Percentiles rank a stretch among this genome's conserved stretches.
These are phyloP conservation scores for Nansenia antarctica DNA, from an alignment of 2,113 vertebrate genomes.

Conservation along the genomic window DNA sequence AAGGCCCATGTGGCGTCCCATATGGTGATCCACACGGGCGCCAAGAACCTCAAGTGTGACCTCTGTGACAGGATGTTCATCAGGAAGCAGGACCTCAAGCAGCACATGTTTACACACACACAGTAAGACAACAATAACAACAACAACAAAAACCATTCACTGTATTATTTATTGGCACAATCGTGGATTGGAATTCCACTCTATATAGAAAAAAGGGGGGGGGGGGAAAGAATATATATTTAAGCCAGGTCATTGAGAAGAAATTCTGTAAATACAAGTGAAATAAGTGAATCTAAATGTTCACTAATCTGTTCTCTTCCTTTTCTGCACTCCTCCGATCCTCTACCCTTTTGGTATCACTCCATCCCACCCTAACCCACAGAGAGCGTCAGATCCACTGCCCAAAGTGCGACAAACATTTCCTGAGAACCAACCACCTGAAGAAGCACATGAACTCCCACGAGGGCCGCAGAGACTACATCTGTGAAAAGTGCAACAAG, in stretches of 20 bases:
- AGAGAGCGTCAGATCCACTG: slow-evolving; percentile 95
- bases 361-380: slow-evolving; percentile 20
- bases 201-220: not conserved
- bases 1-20: slow-evolving; percentile 95
- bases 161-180: too few species aligned
- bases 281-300: not conserved
- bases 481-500: slow-evolving; percentile 97
- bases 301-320: not conserved
- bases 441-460: slow-evolving; percentile 99
- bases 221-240: not conserved
- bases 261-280: not conserved
- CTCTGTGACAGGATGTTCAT: slow-evolving; percentile 94
- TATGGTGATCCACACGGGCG: slow-evolving; percentile 94
- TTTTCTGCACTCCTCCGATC: not conserved
- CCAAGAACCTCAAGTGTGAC: slow-evolving; percentile 96
- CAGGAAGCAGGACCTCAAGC: slow-evolving; percentile 94
- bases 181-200: not conserved
- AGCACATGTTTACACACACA: slow-evolving; percentile 94
- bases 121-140: slow-evolving; percentile 75
- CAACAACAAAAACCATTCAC: too few species aligned
- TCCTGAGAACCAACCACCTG: slow-evolving; percentile 92
- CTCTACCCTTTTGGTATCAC: not conserved
- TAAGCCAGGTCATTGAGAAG: not conserved
- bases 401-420: slow-evolving; percentile 95
- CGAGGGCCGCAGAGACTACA: slow-evolving; percentile 93